phyloP scores from a whole-genome alignment of 2,113 vertebrate species.

The Rhea pennata region DNA sequence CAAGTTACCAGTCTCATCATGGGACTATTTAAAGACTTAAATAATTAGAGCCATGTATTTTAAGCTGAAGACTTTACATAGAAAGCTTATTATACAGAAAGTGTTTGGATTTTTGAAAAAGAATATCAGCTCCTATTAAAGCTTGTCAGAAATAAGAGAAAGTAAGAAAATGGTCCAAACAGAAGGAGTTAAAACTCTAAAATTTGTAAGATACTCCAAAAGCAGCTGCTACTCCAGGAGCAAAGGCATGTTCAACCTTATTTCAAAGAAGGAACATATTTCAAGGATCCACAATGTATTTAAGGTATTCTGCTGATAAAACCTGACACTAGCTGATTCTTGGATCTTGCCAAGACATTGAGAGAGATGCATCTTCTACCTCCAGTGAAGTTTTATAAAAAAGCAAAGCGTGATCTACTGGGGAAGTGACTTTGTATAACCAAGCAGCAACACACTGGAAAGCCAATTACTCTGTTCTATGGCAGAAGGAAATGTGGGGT shows the following conservation, averaged over 20 bases:
- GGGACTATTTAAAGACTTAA: background rate
- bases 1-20: background rate
- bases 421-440: background rate
- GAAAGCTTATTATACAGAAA: background rate
- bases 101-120: background rate
- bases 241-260: accelerated
- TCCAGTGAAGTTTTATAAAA: background rate
- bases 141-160: background rate
- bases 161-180: background rate
- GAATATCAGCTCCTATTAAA: background rate
- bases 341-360: background rate
- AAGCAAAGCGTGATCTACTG: accelerated
- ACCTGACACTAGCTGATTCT: background rate
- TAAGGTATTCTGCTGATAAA: background rate
- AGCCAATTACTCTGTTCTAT: background rate
- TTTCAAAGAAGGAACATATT: background rate
- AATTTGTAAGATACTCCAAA: background rate
- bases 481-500: background rate
- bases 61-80: background rate
- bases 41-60: background rate
- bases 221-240: background rate
- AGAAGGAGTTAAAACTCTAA: background rate
- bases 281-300: background rate
- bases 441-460: accelerated
- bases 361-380: background rate